phyloP scores from a whole-genome alignment of 2,888 invertebrate species.

The Blastobasis adustella region DNA sequence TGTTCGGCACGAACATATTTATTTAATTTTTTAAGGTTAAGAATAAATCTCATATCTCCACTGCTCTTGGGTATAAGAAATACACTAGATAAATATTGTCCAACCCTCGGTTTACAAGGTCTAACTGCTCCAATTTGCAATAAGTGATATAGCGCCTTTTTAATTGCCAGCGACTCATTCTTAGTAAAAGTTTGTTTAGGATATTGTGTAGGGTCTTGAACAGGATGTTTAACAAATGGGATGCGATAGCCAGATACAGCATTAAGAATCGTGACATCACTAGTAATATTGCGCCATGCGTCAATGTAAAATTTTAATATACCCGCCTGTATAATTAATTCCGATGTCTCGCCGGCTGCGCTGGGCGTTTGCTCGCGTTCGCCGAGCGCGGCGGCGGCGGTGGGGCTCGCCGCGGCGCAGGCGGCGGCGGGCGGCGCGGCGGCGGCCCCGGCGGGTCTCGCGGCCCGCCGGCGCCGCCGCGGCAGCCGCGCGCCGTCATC shows the following conservation, averaged over 20 bases:
- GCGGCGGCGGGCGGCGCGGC: too few species aligned
- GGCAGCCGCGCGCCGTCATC: background rate
- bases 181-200: slow-evolving; percentile 2
- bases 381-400: background rate
- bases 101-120: slow-evolving; percentile 1
- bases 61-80: slow-evolving; percentile 6
- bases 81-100: slow-evolving; percentile 7
- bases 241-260: slow-evolving; percentile 6
- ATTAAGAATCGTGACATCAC: slow-evolving; percentile 1
- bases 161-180: background rate
- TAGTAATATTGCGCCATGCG: slow-evolving; percentile 1
- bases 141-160: slow-evolving; percentile 6
- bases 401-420: background rate
- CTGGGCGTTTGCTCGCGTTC: background rate
- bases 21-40: slow-evolving; percentile 10
- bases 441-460: too few species aligned
- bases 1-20: background rate
- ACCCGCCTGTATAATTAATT: background rate
- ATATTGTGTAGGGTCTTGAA: background rate
- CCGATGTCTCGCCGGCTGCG: background rate
- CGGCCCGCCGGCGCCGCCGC: too few species aligned
- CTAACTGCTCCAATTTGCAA: slow-evolving; percentile 3
- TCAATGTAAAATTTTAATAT: background rate
- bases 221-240: background rate
- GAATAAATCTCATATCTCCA: slow-evolving; percentile 8